Evolutionary conservation across 2,113 vertebrate species (phyloP).

Genomic region (Sinocyclocheilus anophthalmus): DNA sequence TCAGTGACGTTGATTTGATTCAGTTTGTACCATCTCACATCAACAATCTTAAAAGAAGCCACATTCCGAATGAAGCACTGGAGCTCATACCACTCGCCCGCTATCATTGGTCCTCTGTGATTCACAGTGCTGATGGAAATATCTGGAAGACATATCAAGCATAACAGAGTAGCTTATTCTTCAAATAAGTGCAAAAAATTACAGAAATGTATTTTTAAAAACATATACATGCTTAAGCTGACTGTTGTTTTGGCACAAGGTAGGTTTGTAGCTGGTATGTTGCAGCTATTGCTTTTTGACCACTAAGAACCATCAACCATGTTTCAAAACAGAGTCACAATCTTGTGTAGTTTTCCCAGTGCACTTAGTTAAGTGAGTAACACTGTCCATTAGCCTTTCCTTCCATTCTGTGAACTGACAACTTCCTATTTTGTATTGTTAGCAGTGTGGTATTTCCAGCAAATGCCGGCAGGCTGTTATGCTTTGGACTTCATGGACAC

Average conservation of each 20-base stretch:
- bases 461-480: not conserved
- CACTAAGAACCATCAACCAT: not conserved
- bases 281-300: not conserved
- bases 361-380: not conserved
- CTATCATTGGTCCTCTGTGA: too few species aligned
- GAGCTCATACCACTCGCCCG: too few species aligned
- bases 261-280: not conserved
- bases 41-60: too few species aligned
- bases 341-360: not conserved
- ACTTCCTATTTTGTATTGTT: not conserved
- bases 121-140: not conserved
- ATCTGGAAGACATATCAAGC: constrained; percentile 29
- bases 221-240: too few species aligned
- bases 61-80: too few species aligned
- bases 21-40: too few species aligned
- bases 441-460: not conserved
- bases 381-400: too few species aligned
- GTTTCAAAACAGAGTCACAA: too few species aligned
- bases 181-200: too few species aligned
- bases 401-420: too few species aligned
- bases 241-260: not conserved
- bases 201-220: not conserved
- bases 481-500: not conserved
- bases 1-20: too few species aligned
- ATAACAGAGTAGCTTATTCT: not conserved